Conservation (phyloP, 2,888 invertebrate genomes). For the Cryptus viduatorius region DNA sequence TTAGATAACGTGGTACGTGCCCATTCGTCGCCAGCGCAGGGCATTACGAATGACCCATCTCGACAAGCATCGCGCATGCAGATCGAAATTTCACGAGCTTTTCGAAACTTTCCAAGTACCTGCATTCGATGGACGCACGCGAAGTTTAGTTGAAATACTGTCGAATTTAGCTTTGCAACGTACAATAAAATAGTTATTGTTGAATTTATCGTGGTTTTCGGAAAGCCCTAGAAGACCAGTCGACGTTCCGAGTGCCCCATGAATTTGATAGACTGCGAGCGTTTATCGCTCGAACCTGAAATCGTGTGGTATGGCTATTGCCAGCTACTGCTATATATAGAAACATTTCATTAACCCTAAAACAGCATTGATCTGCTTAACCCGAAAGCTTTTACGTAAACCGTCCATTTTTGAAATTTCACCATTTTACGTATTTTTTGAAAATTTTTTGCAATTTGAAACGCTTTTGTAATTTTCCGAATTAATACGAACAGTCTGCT, state of each 20-base stretch:
- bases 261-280: background rate
- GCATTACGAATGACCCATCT: slow-evolving; percentile 9
- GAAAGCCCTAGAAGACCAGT: background rate
- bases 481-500: background rate
- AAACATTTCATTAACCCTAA: background rate
- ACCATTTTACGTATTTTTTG: no score
- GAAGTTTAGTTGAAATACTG: background rate
- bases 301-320: background rate
- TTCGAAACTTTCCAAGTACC: background rate
- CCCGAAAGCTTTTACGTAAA: no score
- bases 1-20: slow-evolving; percentile 57
- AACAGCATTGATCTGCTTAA: no score
- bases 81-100: slow-evolving; percentile 9
- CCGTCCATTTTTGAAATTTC: no score
- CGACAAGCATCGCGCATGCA: background rate
- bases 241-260: no score
- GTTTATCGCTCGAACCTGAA: background rate
- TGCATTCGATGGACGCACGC: background rate
- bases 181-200: background rate
- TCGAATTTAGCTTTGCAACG: background rate
- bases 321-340: background rate
- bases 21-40: slow-evolving; percentile 29
- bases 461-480: no score
- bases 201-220: background rate
- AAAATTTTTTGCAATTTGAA: no score